phyloP scores from a whole-genome alignment of 2,888 invertebrate species.

The Acleris sparsana region DNA sequence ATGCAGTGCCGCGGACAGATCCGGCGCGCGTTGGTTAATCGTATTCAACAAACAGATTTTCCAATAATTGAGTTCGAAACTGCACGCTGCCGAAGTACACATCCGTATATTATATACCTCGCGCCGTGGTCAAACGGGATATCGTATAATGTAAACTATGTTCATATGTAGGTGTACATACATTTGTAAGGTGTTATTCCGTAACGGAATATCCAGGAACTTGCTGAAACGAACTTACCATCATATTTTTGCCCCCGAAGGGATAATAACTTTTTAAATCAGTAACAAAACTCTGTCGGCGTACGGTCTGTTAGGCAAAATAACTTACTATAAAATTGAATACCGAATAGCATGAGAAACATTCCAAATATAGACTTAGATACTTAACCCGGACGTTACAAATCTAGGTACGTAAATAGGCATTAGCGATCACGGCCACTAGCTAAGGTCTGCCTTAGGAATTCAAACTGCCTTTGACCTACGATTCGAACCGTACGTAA shows the following conservation, averaged over 20 bases:
- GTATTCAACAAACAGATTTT: constrained; percentile 53
- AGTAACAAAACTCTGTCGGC: too few species aligned
- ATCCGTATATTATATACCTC: neutral
- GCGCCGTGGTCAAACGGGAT: neutral
- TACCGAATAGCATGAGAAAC: neutral
- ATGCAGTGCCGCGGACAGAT: constrained; percentile 25
- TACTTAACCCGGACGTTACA: neutral
- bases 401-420: neutral
- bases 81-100: constrained; percentile 34
- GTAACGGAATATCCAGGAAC: too few species aligned
- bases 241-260: too few species aligned
- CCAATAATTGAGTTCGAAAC: constrained; percentile 61
- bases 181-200: too few species aligned
- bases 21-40: constrained; percentile 40
- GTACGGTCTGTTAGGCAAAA: too few species aligned
- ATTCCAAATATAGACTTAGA: neutral
- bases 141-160: too few species aligned
- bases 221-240: too few species aligned
- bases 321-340: neutral
- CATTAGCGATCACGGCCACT: constrained; percentile 9
- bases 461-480: constrained; percentile 4
- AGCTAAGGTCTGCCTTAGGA: neutral
- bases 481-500: neutral
- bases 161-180: too few species aligned
- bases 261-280: too few species aligned